Evolutionary conservation across 2,888 invertebrate genomes (phyloP).

Genomic region (Andrena marginata): DNA sequence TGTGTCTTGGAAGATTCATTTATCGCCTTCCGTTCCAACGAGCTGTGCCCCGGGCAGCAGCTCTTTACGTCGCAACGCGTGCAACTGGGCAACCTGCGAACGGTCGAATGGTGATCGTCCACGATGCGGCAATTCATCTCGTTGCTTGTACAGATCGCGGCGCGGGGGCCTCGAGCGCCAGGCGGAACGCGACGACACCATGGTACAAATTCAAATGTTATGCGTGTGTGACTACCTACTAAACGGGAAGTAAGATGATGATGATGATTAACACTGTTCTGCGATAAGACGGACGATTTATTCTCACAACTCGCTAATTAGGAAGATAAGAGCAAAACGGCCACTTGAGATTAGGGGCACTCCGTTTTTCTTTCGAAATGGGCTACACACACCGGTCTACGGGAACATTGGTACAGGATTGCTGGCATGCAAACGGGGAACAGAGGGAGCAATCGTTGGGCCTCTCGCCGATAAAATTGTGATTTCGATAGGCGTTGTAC

Average conservation of each 20-base stretch:
- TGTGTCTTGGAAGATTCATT: no score
- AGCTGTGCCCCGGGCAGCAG: no score
- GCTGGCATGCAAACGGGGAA: background rate
- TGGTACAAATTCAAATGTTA: slow-evolving; percentile 84
- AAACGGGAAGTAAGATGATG: slow-evolving; percentile 12
- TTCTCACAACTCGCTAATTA: slow-evolving; percentile 66
- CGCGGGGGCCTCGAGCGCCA: slow-evolving; percentile 60
- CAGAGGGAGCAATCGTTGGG: slow-evolving; percentile 4
- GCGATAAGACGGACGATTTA: slow-evolving; percentile 56
- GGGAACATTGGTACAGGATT: background rate
- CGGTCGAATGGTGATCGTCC: background rate
- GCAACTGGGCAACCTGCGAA: no score
- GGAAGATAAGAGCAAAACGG: slow-evolving; percentile 41
- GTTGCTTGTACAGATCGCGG: background rate
- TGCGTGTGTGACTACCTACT: slow-evolving; percentile 66
- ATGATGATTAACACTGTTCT: slow-evolving; percentile 25
- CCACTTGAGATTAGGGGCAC: slow-evolving; percentile 50
- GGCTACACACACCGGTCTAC: background rate
- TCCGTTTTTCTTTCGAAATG: background rate
- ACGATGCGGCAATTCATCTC: background rate
- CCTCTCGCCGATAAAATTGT: slow-evolving; percentile 2
- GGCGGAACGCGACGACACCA: slow-evolving; percentile 75
- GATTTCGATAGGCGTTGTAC: slow-evolving; percentile 14
- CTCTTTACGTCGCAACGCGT: no score
- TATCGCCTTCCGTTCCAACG: no score